Base-by-base conservation (phyloP, 2,888 invertebrate genomes). In the Brachypalpus laphriformis region DNA sequence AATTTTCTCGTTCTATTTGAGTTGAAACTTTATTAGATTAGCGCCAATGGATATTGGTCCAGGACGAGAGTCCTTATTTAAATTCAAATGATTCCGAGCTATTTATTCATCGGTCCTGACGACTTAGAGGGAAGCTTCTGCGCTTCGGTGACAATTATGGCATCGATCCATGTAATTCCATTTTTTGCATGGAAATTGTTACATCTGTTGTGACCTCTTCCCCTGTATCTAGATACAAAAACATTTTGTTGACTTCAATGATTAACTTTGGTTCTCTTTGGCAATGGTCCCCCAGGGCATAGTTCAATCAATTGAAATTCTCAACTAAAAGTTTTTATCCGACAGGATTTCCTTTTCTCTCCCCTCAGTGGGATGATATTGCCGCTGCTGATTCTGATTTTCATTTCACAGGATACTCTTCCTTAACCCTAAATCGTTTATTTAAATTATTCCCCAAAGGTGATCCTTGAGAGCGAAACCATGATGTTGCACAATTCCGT, bases 381-480 rank as follows among this genome's bases (percentile, higher is more conserved):
- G 72, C 61, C 28, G 5, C 28, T 5, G 28, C 4, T 7, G 6
- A 28, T 5, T 25, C 5, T 56, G 51, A 68, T 78, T 72, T 72
- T 68, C 68, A 59, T 76, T 72, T 54, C 71, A 66, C 51, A 54
- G 77, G 66, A 72, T 65, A 71, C 8, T 18, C 3, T 66, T 61
- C 47, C 68, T 65, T 80, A 83, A 80, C 83, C 83, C 70, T 80
- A 83, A 68, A 83, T 83, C 80, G 83, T 83, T 83, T 83, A 83
- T 83, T 83, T 83, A 83, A 83, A 83, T 80, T 74, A 75, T 74
- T 83, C 83, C 83, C 83, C 56, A 70, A 80, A 74, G 83, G 83
- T 83, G 72, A 68, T 83, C 40, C 25, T 63, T 63, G 31, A 34
- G 28, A 57, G 72, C 31, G 28, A 28, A 34, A n/a, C 28, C 34